phyloP scores from a whole-genome alignment of 2,888 invertebrate species.

The Drosophila cognata region DNA sequence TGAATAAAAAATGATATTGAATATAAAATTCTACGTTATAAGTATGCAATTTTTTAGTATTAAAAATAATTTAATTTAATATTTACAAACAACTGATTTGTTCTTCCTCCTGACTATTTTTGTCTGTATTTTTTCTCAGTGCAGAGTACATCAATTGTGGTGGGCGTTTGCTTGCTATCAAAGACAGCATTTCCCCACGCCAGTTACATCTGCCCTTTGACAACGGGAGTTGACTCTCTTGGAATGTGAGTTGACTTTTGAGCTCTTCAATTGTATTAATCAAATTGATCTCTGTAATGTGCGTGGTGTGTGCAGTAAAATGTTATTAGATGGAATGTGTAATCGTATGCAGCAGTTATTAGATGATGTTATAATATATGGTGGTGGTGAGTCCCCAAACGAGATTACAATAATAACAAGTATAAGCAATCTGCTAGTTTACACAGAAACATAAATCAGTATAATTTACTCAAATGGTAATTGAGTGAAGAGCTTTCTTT shows the following conservation, averaged over 20 bases:
- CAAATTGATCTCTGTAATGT: conserved; percentile 27
- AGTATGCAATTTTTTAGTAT: neutral
- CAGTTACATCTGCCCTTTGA: conserved; percentile 31
- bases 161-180: conserved; percentile 48
- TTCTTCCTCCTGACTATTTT: neutral
- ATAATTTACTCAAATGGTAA: conserved; percentile 65
- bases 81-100: neutral
- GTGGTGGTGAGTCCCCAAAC: neutral
- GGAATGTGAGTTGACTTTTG: conserved; percentile 39
- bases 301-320: neutral
- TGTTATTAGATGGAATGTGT: conserved; percentile 26
- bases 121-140: neutral
- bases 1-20: neutral
- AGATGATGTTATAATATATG: conserved; percentile 5
- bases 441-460: conserved; percentile 50
- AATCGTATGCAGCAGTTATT: conserved; percentile 5
- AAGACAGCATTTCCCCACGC: neutral
- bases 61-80: neutral
- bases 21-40: neutral
- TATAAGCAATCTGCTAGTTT: conserved; percentile 14
- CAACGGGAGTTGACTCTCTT: conserved; percentile 29
- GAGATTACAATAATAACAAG: neutral
- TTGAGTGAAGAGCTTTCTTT: conserved; percentile 51
- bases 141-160: conserved; percentile 19
- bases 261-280: conserved; percentile 33